Evolutionary conservation across 2,113 vertebrate species (phyloP).

Genomic region (Pipa parva): DNA sequence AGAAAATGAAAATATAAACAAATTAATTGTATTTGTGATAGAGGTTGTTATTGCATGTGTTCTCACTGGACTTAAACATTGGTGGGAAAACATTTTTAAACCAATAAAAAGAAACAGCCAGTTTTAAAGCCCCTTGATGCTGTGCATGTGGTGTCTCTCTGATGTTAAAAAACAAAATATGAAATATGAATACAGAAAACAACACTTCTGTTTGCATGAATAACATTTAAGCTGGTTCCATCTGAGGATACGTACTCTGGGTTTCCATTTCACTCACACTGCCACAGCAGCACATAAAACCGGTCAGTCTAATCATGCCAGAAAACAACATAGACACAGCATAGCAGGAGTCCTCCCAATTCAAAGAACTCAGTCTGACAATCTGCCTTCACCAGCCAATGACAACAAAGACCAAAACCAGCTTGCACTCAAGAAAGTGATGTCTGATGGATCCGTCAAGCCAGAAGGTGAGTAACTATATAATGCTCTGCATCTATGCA

Average conservation of each 20-base stretch:
- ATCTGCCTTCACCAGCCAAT: constrained; percentile 90
- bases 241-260: constrained; percentile 90
- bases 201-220: constrained; percentile 89
- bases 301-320: constrained; percentile 82
- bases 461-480: constrained; percentile 74
- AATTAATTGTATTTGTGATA: constrained; percentile 45
- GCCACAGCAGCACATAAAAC: constrained; percentile 84
- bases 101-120: constrained; percentile 74
- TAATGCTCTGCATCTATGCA: too few species aligned
- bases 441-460: constrained; percentile 89
- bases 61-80: constrained; percentile 41
- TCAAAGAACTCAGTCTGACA: constrained; percentile 94
- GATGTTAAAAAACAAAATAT: constrained; percentile 78
- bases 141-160: constrained; percentile 83
- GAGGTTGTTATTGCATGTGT: constrained; percentile 45
- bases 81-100: constrained; percentile 37
- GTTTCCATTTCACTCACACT: constrained; percentile 91
- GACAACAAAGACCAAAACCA: constrained; percentile 90
- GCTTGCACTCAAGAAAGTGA: constrained; percentile 92
- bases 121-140: constrained; percentile 73
- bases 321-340: constrained; percentile 96
- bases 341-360: constrained; percentile 92
- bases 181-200: constrained; percentile 68
- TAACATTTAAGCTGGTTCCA: constrained; percentile 84
- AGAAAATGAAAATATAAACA: constrained; percentile 39